phyloP scores from a whole-genome alignment of 1,140 invertebrate species.

The Lucilia cuprina region DNA sequence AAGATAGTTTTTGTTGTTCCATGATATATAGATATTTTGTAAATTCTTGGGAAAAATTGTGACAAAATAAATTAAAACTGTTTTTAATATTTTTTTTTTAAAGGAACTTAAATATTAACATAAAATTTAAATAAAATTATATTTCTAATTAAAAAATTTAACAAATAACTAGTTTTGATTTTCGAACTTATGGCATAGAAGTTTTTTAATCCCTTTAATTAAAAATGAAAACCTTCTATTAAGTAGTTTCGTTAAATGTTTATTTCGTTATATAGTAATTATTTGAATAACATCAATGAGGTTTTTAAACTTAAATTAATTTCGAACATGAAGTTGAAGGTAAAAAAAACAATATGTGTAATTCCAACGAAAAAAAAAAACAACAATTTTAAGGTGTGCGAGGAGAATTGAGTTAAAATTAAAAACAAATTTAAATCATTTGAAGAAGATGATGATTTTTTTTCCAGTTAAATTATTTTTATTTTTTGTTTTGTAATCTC shows the following conservation, averaged over 20 bases:
- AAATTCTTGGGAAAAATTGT: too few species aligned
- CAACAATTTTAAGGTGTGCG: not conserved
- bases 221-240: not conserved
- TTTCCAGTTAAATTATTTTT: not conserved
- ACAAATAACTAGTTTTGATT: not conserved
- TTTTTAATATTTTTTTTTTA: too few species aligned
- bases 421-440: not conserved
- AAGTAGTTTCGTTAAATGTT: not conserved
- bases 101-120: not conserved
- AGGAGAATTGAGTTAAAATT: not conserved
- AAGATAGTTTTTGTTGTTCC: too few species aligned
- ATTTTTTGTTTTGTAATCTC: not conserved
- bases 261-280: not conserved
- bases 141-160: not conserved
- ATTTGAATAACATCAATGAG: not conserved
- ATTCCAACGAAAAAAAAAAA: not conserved
- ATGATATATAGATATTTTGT: too few species aligned
- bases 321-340: not conserved
- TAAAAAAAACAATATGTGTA: not conserved
- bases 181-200: too few species aligned
- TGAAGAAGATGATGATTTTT: not conserved
- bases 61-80: too few species aligned
- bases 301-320: not conserved
- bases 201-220: not conserved
- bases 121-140: not conserved